Evolutionary conservation across 2,888 invertebrate genomes (phyloP).

Genomic region (Drosophila suboccidentalis): DNA sequence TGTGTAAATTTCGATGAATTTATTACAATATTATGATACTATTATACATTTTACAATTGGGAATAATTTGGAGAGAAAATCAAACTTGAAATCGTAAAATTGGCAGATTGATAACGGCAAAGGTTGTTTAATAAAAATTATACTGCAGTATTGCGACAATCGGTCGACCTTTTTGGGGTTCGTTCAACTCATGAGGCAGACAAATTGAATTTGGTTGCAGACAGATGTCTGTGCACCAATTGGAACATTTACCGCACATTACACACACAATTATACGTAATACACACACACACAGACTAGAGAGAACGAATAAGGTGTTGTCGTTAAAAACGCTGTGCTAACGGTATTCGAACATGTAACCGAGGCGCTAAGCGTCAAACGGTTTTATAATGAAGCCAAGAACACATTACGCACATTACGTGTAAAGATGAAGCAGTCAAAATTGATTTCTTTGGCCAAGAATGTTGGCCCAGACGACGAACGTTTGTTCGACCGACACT

Average conservation of each 20-base stretch:
- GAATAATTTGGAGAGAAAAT: not conserved
- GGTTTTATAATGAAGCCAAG: slow-evolving; percentile 60
- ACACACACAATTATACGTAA: not conserved
- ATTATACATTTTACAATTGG: not conserved
- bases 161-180: slow-evolving; percentile 61
- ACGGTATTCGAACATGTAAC: slow-evolving; percentile 67
- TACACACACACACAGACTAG: slow-evolving; percentile 3
- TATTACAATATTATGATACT: no score
- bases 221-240: slow-evolving; percentile 50
- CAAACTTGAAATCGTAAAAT: not conserved
- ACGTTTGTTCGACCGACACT: slow-evolving; percentile 15
- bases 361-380: slow-evolving; percentile 64
- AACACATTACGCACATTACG: slow-evolving; percentile 50
- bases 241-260: slow-evolving; percentile 38
- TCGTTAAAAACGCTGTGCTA: slow-evolving; percentile 59
- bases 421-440: slow-evolving; percentile 46
- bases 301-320: slow-evolving; percentile 44
- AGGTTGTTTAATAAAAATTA: slow-evolving; percentile 13
- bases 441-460: slow-evolving; percentile 56
- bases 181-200: slow-evolving; percentile 66
- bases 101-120: slow-evolving; percentile 18
- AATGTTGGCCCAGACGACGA: slow-evolving; percentile 37
- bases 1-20: not conserved
- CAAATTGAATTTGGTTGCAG: slow-evolving; percentile 67
- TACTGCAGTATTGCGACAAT: slow-evolving; percentile 51